Base-by-base conservation (phyloP, 2,113 vertebrate species). In the Sapayoa aenigma region DNA sequence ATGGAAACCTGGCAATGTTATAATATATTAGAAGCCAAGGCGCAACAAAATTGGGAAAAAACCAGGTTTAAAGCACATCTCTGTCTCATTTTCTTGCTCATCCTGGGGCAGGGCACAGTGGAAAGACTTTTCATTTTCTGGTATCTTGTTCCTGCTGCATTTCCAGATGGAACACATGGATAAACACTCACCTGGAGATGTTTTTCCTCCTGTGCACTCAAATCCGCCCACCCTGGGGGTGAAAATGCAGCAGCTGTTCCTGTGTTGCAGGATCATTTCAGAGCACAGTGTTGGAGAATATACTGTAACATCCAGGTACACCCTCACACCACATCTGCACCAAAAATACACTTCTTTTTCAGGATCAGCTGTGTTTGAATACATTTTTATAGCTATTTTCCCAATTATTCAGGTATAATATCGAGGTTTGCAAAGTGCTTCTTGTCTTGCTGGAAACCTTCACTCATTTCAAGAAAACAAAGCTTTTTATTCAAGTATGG, bases 191-290 rank as follows among this genome's bases (percentile, higher is more conserved):
- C 42, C 65, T 59, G 49, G 84, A 87, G 81, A 62, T 67, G 73
- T 87, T 72, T 78, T 90, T 95, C 37, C 68, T 62, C 9, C 79
- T 33, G 82, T 76, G 78, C 67, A 80, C 82, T 80, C 39, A 92
- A 92, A 87, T 80, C 68, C 77, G 80, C 74, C n/a, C 42, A 58
- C 73, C 78, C 76, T 66, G 60, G 58, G 86, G 90, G 63, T 59
- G 73, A 72, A 76, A 76, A 76, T 8, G 16, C 58, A 90, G 83
- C 94, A 87, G 73, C 73, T 95, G 94, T 68, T 95, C 12, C 49
- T 56, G 24, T 75, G 39, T 52, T 76, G 14, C 27, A 44, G 37
- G n/a, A 84, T 72, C n/a, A 4, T 72, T 83, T 87, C 59, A 24
- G 41, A 71, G 31, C 41, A 69, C 25, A n/a, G 27, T 58, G 73